These are phyloP conservation scores for Eudasyphora cyanicolor DNA, from an alignment of 2,888 invertebrate species.

Conservation along the genomic window DNA sequence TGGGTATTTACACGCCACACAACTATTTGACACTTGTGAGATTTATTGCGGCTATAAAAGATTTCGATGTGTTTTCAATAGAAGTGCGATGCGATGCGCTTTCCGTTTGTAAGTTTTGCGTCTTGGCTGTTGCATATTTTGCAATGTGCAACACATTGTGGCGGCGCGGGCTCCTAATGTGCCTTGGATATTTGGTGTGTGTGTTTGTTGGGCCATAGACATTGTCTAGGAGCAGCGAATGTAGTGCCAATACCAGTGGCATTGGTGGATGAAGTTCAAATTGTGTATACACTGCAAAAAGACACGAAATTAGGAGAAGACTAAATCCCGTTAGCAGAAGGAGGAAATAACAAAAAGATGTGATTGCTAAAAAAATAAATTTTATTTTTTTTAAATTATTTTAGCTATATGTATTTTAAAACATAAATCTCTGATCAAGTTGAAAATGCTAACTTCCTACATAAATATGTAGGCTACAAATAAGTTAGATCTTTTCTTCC, in stretches of 20 bases:
- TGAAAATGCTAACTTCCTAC: too few species aligned
- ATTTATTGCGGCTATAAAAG: constrained; percentile 76
- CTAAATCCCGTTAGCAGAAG: not conserved
- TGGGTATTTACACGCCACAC: constrained; percentile 65
- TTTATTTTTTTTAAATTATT: not conserved
- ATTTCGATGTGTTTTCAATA: constrained; percentile 76
- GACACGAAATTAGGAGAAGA: not conserved
- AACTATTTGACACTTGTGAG: constrained; percentile 78
- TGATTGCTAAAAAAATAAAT: not conserved
- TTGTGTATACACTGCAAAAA: not conserved
- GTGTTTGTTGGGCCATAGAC: not conserved
- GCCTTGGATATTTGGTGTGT: not conserved
- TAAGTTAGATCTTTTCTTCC: too few species aligned
- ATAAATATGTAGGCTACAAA: too few species aligned
- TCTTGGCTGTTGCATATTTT: constrained; percentile 18
- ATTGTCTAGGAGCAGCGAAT: not conserved
- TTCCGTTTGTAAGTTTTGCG: not conserved
- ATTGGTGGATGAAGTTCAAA: constrained; percentile 34
- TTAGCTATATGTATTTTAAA: not conserved
- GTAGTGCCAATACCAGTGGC: constrained; percentile 38
- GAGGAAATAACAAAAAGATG: not conserved
- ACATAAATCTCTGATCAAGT: not conserved
- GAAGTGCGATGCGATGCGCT: constrained; percentile 68
- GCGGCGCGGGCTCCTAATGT: not conserved
- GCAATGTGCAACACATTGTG: not conserved